Evolutionary conservation across 2,113 vertebrate species (phyloP).

Genomic region (Chloropsis hardwickii): DNA sequence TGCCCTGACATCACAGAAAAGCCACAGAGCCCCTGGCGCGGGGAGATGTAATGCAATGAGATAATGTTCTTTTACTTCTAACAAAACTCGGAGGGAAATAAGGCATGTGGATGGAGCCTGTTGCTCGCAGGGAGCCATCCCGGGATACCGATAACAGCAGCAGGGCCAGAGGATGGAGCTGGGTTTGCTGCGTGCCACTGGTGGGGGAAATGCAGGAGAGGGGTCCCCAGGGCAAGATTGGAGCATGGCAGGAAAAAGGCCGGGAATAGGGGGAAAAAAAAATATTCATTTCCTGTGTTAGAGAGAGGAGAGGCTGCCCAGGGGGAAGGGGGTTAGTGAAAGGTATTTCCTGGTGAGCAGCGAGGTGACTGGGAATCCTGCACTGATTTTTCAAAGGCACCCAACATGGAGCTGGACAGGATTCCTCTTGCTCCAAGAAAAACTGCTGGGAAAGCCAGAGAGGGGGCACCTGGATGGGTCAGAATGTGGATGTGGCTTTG

Average conservation of each 20-base stretch:
- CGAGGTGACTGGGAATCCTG: background rate
- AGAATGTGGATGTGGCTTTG: background rate
- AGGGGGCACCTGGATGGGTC: background rate
- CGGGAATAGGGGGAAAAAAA: background rate
- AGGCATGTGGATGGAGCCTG: background rate
- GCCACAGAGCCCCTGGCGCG: background rate
- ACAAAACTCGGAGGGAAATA: background rate
- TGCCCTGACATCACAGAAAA: background rate
- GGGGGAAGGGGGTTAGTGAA: background rate
- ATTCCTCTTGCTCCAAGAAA: background rate
- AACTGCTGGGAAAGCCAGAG: background rate
- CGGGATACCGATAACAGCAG: background rate
- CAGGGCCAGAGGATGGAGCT: background rate
- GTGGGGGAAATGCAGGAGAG: background rate
- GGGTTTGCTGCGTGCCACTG: background rate
- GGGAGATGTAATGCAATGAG: background rate
- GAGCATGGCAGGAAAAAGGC: background rate
- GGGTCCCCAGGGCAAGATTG: background rate
- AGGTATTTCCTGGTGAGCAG: background rate
- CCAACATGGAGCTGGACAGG: rapidly evolving
- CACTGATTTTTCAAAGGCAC: background rate
- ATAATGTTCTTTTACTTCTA: background rate
- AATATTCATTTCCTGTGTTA: background rate
- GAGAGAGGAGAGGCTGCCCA: background rate
- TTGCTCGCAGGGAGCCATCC: background rate